Conservation (phyloP, 2,113 vertebrate species). For the Mormyrus lacerda region DNA sequence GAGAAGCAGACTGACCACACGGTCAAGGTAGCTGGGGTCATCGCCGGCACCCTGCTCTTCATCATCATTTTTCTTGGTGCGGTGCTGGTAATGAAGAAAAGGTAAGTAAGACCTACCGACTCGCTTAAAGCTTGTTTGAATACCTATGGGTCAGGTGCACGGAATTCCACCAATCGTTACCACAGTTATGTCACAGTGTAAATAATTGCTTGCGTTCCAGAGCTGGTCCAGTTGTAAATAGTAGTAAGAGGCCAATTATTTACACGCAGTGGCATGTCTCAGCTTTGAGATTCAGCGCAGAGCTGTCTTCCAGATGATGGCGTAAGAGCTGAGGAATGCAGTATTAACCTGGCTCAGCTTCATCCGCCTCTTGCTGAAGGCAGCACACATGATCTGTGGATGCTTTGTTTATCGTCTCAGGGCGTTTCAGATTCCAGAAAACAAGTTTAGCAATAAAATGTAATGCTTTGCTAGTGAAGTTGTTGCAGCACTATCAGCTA, state of each 20-base stretch:
- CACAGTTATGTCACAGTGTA: background rate
- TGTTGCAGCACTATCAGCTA: background rate
- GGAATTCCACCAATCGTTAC: background rate
- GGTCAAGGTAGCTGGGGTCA: slow-evolving; percentile 82
- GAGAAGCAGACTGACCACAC: slow-evolving; percentile 81
- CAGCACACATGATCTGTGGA: background rate
- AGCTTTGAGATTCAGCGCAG: background rate
- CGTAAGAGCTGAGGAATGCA: background rate
- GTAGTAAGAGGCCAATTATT: background rate
- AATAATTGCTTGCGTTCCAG: background rate
- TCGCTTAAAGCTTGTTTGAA: background rate
- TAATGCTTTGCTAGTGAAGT: background rate
- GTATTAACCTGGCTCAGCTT: background rate
- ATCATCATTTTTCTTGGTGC: slow-evolving; percentile 83
- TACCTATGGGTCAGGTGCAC: background rate
- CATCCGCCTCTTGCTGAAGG: background rate
- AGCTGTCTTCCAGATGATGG: background rate
- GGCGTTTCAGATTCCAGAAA: background rate
- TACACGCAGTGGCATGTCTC: background rate
- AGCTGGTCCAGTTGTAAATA: background rate
- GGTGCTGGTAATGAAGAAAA: slow-evolving; percentile 82
- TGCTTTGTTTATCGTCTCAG: background rate
- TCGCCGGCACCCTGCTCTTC: slow-evolving; percentile 81
- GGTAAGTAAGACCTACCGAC: slow-evolving; percentile 67
- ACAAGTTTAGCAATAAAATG: background rate